Percentiles rank a stretch among this genome's conserved stretches.
phyloP scores from a whole-genome alignment of 2,888 invertebrate genomes.

The Papilio demoleus region DNA sequence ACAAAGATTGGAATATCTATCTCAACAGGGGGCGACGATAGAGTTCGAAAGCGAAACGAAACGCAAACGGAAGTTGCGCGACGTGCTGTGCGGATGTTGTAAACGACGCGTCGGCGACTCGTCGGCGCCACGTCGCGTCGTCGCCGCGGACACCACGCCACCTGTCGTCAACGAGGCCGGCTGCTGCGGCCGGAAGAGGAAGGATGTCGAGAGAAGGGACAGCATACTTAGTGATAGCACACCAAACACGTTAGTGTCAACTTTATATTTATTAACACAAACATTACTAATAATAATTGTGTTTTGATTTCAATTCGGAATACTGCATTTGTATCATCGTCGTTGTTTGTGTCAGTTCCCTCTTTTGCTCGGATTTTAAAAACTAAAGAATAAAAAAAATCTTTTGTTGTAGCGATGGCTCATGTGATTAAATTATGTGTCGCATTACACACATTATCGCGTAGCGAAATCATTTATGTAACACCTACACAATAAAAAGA shows the following conservation, averaged over 20 bases:
- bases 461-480: too few relatives aligned
- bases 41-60: slow-evolving; percentile 75
- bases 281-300: too few relatives aligned
- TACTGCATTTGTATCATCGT: neutral
- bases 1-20: neutral
- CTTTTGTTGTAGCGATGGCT: too few relatives aligned
- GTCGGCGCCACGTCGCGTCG: slow-evolving; percentile 51
- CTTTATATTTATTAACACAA: too few relatives aligned
- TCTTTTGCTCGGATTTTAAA: neutral
- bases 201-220: slow-evolving; percentile 77
- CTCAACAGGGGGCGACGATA: slow-evolving; percentile 65
- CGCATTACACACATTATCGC: too few relatives aligned
- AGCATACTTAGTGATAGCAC: slow-evolving; percentile 81
- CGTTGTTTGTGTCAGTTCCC: neutral
- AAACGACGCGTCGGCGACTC: slow-evolving; percentile 62
- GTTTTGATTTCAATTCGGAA: slow-evolving; percentile 1
- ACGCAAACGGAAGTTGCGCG: slow-evolving; percentile 77
- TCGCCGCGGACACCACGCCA: slow-evolving; percentile 54
- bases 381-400: neutral
- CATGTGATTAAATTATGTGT: too few relatives aligned
- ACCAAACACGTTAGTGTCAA: slow-evolving; percentile 69
- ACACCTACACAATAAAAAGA: too few relatives aligned
- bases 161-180: slow-evolving; percentile 63
- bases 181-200: slow-evolving; percentile 74
- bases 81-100: slow-evolving; percentile 72